Percentiles rank a stretch among this genome's conserved stretches.
Conservation (phyloP, 2,888 invertebrate genomes). For the Iselma pallidipennis region DNA sequence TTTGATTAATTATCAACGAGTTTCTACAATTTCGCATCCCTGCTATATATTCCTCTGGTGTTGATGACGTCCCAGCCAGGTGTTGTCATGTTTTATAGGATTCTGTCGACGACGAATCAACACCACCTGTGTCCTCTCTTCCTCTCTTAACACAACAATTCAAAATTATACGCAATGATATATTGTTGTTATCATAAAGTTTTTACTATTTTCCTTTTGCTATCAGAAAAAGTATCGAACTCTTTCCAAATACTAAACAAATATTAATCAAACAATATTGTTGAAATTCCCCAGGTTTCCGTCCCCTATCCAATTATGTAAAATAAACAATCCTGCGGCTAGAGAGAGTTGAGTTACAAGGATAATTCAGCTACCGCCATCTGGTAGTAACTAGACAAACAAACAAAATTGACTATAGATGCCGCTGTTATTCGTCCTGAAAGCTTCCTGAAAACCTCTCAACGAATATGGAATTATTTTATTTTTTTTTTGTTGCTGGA, state of each 20-base stretch:
- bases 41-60: conserved; percentile 1
- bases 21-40: conserved; percentile 5
- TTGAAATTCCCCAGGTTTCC: conserved; percentile 20
- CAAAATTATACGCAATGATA: not conserved
- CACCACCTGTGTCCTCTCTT: conserved; percentile 28
- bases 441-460: not conserved
- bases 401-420: not conserved
- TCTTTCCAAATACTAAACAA: not conserved
- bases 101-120: conserved; percentile 9
- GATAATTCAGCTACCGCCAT: conserved; percentile 10
- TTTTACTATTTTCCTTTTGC: not conserved
- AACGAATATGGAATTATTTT: not conserved
- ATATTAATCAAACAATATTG: conserved; percentile 1
- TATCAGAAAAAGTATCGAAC: not conserved
- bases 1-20: not conserved
- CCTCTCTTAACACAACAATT: conserved; percentile 22
- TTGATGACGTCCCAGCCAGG: conserved; percentile 17
- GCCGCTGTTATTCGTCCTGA: conserved; percentile 2
- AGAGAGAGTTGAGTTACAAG: not conserved
- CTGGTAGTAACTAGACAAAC: conserved; percentile 15
- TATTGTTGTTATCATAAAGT: not conserved
- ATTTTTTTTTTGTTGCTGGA: not conserved
- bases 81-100: conserved; percentile 33
- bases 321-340: conserved; percentile 14
- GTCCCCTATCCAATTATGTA: conserved; percentile 16